Percentiles rank a stretch among this genome's conserved stretches.
Conservation (phyloP, 1,140 invertebrate genomes). For the Hyles vespertilio region DNA sequence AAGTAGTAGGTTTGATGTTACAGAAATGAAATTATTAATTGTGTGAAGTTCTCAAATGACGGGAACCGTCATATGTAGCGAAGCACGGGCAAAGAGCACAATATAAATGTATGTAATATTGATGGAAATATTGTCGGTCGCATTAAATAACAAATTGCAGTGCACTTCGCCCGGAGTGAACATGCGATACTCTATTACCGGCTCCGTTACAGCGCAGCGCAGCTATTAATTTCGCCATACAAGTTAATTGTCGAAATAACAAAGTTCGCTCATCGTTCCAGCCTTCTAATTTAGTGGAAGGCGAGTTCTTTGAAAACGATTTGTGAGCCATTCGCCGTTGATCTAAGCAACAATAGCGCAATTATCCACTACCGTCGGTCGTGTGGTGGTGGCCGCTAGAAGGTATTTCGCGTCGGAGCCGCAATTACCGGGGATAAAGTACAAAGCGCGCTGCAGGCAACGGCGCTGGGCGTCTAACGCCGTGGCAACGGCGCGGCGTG, state of each 20-base stretch:
- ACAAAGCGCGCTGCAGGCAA: constrained; percentile 54
- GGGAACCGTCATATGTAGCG: too few relatives aligned
- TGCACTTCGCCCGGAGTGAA: constrained; percentile 25
- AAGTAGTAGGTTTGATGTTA: too few relatives aligned
- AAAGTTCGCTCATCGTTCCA: constrained; percentile 34
- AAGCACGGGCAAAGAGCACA: too few relatives aligned
- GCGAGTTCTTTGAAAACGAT: constrained; percentile 39
- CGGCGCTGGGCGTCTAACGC: constrained; percentile 30
- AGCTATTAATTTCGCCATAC: constrained; percentile 53
- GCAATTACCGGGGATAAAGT: constrained; percentile 66
- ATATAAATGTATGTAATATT: too few relatives aligned
- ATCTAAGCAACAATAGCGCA: constrained; percentile 57
- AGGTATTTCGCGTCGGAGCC: constrained; percentile 32
- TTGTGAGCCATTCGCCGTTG: constrained; percentile 36
- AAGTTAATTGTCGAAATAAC: constrained; percentile 57
- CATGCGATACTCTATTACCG: constrained; percentile 34
- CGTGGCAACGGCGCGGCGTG: not conserved
- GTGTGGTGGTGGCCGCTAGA: constrained; percentile 42
- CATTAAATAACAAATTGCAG: constrained; percentile 8
- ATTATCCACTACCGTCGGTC: constrained; percentile 54
- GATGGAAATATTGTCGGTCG: too few relatives aligned
- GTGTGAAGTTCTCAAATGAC: too few relatives aligned
- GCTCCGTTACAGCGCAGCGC: constrained; percentile 30
- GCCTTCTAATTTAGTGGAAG: constrained; percentile 48
- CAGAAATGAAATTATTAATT: too few relatives aligned